Evolutionary conservation across 2,888 invertebrate genomes (phyloP), one percentile per base, ranked within the genome.

Genomic region (Hirudinaria manillensis): DNA sequence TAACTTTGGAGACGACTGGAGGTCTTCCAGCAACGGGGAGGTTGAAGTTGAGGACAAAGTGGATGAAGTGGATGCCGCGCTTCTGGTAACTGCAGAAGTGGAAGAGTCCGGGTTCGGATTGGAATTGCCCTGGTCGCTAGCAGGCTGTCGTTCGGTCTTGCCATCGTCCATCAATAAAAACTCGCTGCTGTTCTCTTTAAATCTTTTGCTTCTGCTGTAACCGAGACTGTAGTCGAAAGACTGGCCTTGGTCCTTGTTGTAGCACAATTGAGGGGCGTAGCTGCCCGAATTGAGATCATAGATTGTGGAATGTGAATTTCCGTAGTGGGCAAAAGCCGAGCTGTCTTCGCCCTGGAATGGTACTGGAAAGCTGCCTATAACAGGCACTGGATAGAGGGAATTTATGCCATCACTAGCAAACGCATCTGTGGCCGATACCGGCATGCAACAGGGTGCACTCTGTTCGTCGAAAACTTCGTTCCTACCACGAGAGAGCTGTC

Each of bases 161-260:
- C 4, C 10, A 6, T 45, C 45, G 45, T 45, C 45, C 13, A 45
- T 10, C 10, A 45, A 10, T 16, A 45, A 45, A 45, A 45, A 45
- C 45, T 45, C 45, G 45, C 45, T 45, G 45, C 16, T 45, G 45
- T 45, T 45, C 45, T 45, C 45, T 16, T 45, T 45, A 16, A 45
- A 45, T 7, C 45, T 45, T 16, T 45, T 45, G 45, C 16, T 27
- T 10, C 61, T 61, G 21, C 21, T 61, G 61, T 27, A 29, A 10
- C 61, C 24, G 61, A 27, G 29, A n/a, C 24, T 61, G 61, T 61
- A 29, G 7, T 61, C 61, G 61, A 61, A 61, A n/a, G 61, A 27
- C 2, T 61, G 29, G 21, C 61, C 61, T 4, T 61, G 61, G 29
- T 61, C 61, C 61, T 24, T 24, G 24, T 61, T 61, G 24, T 27